Conservation (phyloP, 2,113 vertebrate genomes). For the Tautogolabrus adspersus region DNA sequence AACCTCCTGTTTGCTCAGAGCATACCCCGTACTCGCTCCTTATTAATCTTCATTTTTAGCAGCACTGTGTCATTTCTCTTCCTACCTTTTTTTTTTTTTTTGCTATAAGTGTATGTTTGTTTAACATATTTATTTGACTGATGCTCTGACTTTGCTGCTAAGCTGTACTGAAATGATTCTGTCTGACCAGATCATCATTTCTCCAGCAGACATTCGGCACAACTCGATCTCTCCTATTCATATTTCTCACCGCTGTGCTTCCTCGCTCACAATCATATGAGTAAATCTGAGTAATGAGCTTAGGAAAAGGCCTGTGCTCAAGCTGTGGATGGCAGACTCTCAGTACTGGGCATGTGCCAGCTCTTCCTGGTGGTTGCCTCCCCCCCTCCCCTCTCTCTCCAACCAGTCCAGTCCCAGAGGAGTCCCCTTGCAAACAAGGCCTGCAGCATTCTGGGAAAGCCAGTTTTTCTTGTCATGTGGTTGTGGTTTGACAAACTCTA, state of each 20-base stretch:
- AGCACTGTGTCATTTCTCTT: neutral
- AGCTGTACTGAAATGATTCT: conserved; percentile 1
- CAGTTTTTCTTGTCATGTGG: conserved; percentile 65
- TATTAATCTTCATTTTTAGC: neutral
- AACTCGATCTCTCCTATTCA: conserved; percentile 23
- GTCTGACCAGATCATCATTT: conserved; percentile 2
- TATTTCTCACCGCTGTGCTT: conserved; percentile 36
- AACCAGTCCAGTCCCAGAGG: conserved; percentile 66
- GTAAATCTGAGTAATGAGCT: conserved; percentile 69
- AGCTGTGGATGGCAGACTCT: conserved; percentile 75
- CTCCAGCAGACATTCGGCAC: conserved; percentile 4
- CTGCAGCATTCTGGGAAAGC: conserved; percentile 78
- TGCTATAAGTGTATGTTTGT: neutral
- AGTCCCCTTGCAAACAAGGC: conserved; percentile 71
- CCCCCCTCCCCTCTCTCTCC: conserved; percentile 17
- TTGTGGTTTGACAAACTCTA: conserved; percentile 44
- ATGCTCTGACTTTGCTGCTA: neutral
- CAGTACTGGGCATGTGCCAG: conserved; percentile 75
- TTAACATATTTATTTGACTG: conserved; percentile 11
- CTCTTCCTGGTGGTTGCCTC: conserved; percentile 63
- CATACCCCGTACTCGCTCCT: neutral
- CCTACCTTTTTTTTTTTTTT: neutral
- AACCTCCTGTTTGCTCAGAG: neutral
- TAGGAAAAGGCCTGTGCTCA: conserved; percentile 61
- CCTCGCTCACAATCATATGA: conserved; percentile 48